phyloP scores from a whole-genome alignment of 2,113 vertebrate genomes.

The Gasterosteus nipponicus region DNA sequence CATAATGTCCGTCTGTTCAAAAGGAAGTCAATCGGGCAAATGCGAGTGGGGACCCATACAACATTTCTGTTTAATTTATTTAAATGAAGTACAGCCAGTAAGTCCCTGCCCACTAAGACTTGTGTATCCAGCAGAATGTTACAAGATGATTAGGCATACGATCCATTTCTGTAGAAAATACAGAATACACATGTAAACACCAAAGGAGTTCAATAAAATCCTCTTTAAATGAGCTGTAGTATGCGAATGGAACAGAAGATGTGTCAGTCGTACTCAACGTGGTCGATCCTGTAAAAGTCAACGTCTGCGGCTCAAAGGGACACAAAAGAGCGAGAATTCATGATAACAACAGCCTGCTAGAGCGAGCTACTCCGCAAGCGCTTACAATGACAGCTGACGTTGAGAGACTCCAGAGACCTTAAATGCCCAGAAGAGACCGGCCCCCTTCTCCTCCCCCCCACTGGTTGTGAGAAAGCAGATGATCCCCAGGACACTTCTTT shows the following conservation, averaged over 20 bases:
- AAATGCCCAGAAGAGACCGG: conserved; percentile 27
- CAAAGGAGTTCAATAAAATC: not conserved
- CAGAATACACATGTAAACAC: not conserved
- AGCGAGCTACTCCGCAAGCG: conserved; percentile 12
- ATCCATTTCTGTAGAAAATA: not conserved
- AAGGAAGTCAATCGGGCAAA: conserved; percentile 33
- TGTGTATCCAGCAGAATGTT: conserved; percentile 13
- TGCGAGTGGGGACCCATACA: conserved; percentile 29
- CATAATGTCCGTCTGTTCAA: conserved; percentile 37
- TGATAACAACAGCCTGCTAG: conserved; percentile 9
- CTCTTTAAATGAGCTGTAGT: not conserved
- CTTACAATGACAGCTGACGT: not conserved
- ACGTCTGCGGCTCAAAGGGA: conserved; percentile 2
- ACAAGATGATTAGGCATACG: conserved; percentile 17
- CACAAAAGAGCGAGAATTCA: conserved; percentile 36
- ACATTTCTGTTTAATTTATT: conserved; percentile 29
- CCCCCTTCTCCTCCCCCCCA: conserved; percentile 3
- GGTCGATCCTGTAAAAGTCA: conserved; percentile 17
- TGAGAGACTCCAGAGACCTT: conserved; percentile 24
- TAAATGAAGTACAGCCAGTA: conserved; percentile 52
- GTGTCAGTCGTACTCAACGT: not conserved
- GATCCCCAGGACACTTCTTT: conserved; percentile 40
- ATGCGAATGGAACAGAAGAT: not conserved
- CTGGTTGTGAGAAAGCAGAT: conserved; percentile 41
- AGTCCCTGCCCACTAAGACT: conserved; percentile 41